These are phyloP conservation scores for Erebia ligea DNA, from an alignment of 2,888 invertebrate species.

Conservation along the genomic window DNA sequence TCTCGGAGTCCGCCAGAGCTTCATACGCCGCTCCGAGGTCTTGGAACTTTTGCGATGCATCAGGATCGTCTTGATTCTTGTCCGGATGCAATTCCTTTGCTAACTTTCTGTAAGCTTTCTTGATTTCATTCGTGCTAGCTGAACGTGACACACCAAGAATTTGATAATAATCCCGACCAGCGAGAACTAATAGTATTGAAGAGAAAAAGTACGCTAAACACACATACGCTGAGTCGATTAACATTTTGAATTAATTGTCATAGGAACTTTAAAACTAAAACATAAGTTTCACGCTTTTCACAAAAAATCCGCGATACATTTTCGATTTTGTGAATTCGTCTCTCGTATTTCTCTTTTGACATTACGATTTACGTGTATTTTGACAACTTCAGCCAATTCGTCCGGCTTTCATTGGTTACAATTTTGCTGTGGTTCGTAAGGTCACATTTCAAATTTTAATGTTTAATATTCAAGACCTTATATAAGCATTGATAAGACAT, in stretches of 20 bases:
- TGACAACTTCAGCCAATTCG: slow-evolving; percentile 72
- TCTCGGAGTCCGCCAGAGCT: slow-evolving; percentile 95
- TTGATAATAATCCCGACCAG: slow-evolving; percentile 96
- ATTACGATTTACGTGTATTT: slow-evolving; percentile 47
- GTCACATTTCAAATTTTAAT: slow-evolving; percentile 29
- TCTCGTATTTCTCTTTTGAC: slow-evolving; percentile 38
- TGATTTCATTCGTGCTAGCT: slow-evolving; percentile 96
- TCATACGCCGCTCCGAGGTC: slow-evolving; percentile 98
- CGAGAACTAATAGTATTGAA: slow-evolving; percentile 70
- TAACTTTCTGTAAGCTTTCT: slow-evolving; percentile 97
- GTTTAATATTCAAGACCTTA: slow-evolving; percentile 31
- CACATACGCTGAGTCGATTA: slow-evolving; percentile 63
- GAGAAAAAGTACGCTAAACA: slow-evolving; percentile 70
- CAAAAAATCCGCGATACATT: slow-evolving; percentile 56
- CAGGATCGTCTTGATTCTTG: slow-evolving; percentile 96
- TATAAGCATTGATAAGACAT: slow-evolving; percentile 7
- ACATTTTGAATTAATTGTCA: slow-evolving; percentile 62
- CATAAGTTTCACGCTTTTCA: slow-evolving; percentile 47
- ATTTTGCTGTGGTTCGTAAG: slow-evolving; percentile 31
- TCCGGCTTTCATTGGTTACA: slow-evolving; percentile 64
- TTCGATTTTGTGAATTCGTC: slow-evolving; percentile 50
- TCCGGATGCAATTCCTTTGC: slow-evolving; percentile 99
- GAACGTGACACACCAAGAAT: slow-evolving; percentile 93
- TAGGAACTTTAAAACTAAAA: slow-evolving; percentile 48
- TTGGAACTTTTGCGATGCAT: slow-evolving; percentile 96